A percentile compares a stretch with the other conserved stretches of the same genome.
These are phyloP conservation scores for Patella caerulea DNA, from an alignment of 2,888 invertebrate genomes.

Conservation along the genomic window DNA sequence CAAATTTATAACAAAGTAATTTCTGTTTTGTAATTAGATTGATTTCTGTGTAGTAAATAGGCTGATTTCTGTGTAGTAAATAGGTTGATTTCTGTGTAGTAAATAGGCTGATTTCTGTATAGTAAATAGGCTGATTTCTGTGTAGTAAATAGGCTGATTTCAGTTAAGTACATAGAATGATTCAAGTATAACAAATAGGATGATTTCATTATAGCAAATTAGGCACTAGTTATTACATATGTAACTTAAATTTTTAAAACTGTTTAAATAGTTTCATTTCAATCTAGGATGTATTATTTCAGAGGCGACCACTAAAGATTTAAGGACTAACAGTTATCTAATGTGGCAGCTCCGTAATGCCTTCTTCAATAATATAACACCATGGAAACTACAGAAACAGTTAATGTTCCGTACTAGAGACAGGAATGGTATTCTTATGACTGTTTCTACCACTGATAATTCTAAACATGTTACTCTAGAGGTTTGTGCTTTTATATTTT, in stretches of 20 bases:
- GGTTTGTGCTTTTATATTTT: conserved; percentile 67
- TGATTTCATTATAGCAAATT: not conserved
- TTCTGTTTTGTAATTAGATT: too few relatives aligned
- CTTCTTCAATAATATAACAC: conserved; percentile 50
- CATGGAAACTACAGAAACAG: conserved; percentile 80
- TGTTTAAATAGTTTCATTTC: not conserved
- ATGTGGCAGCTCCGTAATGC: conserved; percentile 85
- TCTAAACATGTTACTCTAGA: conserved; percentile 87
- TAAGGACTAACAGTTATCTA: conserved; percentile 94
- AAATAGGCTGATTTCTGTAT: too few relatives aligned
- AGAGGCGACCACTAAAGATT: conserved; percentile 76
- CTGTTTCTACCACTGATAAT: conserved; percentile 75
- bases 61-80: too few relatives aligned
- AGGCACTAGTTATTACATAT: not conserved
- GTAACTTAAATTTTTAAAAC: not conserved
- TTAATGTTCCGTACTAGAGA: conserved; percentile 93
- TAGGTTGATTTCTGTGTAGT: too few relatives aligned
- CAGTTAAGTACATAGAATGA: too few relatives aligned
- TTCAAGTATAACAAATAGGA: not conserved
- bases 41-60: not conserved
- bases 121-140: too few relatives aligned
- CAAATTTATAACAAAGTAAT: too few relatives aligned
- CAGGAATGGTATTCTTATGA: conserved; percentile 92
- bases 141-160: too few relatives aligned
- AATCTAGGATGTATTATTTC: conserved; percentile 26